Base-by-base conservation (phyloP, 2,113 vertebrate species). In the Plecotus auritus region DNA sequence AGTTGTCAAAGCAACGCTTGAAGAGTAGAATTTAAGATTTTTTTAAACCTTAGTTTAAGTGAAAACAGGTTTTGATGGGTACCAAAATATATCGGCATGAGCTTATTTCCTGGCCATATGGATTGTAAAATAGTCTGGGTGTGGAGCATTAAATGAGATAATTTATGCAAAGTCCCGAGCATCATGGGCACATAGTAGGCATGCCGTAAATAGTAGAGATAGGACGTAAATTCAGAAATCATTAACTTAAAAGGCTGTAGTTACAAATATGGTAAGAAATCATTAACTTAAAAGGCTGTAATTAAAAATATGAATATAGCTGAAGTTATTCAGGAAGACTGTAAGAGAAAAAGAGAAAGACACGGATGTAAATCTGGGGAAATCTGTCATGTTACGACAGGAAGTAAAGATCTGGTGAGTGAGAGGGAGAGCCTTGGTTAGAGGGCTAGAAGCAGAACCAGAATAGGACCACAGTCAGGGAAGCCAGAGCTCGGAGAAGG, bases 31-130 rank as follows among this genome's bases (percentile, higher is more conserved):
- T 88, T 92, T 54, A 90, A 96, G 72, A 85, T 66, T 94, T 96
- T 86, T 80, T 72, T 47, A 96, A 95, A 96, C 64, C 40, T 91
- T 90, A 77, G 49, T 91, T 95, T 94, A 94, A 96, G 66, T 90
- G 70, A 89, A 96, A 95, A 94, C 64, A 90, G 82, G 67, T 92
- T 97, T 95, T 97, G 4, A 69, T 83, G 56, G 67, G 37, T 95
- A 83, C 85, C 83, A 32, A 95, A 91, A 70, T 90, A 56, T 66
- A 91, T 86, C 97, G 95, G 94, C 88, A 95, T 97, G 49, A 64
- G 32, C 28, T 97, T 94, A 85, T 95, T 97, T 97, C 91, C 94
- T 96, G 92, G 92, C 91, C 94, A 97, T 97, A 97, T 95, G 96
- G 93, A 88, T 97, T 96, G 59, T 88, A 92, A 95, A 96, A 94